Evolutionary conservation across 2,797 vertebrate species (phyloP).

Genomic region (Antrozous pallidus): DNA sequence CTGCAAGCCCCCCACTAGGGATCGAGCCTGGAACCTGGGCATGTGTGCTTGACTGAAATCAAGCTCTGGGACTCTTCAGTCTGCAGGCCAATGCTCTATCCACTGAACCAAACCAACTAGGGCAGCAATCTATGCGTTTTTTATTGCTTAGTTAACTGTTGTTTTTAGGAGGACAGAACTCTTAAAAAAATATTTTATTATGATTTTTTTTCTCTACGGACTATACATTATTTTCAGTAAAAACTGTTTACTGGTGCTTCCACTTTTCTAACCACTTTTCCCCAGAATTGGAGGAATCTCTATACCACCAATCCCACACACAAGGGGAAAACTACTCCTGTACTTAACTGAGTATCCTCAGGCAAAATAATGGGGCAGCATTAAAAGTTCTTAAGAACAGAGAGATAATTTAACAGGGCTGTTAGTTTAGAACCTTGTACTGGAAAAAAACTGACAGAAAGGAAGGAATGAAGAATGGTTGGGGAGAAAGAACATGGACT

Average conservation of each 20-base stretch:
- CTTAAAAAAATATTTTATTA: background rate
- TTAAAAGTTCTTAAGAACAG: background rate
- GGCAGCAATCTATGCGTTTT: background rate
- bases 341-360: background rate
- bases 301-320: background rate
- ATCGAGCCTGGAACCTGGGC: too few relatives aligned
- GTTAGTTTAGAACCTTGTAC: background rate
- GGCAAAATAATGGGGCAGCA: background rate
- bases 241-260: background rate
- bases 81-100: too few relatives aligned
- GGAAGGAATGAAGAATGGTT: background rate
- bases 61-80: too few relatives aligned
- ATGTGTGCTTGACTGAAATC: too few relatives aligned
- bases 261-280: slow-evolving; percentile 33
- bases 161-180: background rate
- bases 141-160: background rate
- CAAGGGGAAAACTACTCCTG: background rate
- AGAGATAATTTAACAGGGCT: background rate
- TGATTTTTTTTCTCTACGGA: background rate
- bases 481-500: background rate
- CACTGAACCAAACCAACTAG: too few relatives aligned
- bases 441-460: background rate
- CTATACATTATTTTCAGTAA: slow-evolving; percentile 14
- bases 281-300: background rate
- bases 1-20: too few relatives aligned